These are phyloP conservation scores for Macrotus californicus DNA, from an alignment of 2,113 vertebrate species.

Conservation along the genomic window DNA sequence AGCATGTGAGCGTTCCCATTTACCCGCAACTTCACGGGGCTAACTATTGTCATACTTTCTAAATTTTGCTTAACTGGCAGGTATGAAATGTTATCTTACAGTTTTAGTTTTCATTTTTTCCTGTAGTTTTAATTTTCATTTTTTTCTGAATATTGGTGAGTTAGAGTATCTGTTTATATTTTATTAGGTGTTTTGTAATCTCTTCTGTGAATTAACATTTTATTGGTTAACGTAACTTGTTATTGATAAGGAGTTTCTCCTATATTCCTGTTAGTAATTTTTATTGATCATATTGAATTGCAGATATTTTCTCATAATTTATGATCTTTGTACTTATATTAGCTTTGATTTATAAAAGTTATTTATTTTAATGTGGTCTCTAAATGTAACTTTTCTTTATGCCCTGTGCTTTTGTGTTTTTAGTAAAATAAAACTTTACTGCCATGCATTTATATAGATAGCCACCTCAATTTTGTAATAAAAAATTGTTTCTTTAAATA, in stretches of 20 bases:
- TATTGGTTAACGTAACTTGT: background rate
- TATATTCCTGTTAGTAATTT: background rate
- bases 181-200: background rate
- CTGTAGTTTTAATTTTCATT: background rate
- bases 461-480: background rate
- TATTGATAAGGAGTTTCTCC: background rate
- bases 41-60: background rate
- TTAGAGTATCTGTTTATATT: background rate
- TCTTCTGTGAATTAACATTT: background rate
- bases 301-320: background rate
- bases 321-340: background rate
- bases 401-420: background rate
- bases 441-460: background rate
- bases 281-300: background rate
- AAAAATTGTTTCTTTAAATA: background rate
- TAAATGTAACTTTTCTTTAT: background rate
- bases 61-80: background rate
- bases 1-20: fast-evolving
- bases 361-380: background rate
- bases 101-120: constrained; percentile 6
- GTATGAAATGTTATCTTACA: background rate
- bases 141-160: background rate
- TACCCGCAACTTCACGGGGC: background rate
- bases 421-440: background rate
- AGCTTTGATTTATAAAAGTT: background rate